A percentile compares a stretch with the other conserved stretches of the same genome.
These are phyloP conservation scores for Lepisosteus osseus DNA, from an alignment of 2,113 vertebrate species.

Conservation along the genomic window DNA sequence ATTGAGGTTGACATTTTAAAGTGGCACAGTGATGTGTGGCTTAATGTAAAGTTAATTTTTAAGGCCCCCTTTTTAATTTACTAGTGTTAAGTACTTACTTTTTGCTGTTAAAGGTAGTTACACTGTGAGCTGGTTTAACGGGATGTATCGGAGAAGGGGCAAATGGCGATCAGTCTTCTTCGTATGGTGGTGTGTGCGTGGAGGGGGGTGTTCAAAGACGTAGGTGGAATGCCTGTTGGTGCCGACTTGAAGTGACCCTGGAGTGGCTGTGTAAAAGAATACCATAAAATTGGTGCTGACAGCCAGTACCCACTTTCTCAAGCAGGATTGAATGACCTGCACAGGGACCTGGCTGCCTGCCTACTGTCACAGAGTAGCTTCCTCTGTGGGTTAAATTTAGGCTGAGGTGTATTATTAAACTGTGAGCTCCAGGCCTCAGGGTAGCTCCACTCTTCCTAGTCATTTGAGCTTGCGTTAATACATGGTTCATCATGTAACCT, in stretches of 20 bases:
- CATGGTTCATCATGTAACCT: slow-evolving; percentile 8
- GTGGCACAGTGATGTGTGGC: no score
- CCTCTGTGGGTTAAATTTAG: slow-evolving; percentile 91
- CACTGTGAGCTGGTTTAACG: no score
- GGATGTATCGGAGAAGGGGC: no score
- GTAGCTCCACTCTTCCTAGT: slow-evolving; percentile 3
- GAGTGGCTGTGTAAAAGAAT: slow-evolving; percentile 61
- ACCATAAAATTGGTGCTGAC: slow-evolving; percentile 52
- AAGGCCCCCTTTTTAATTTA: no score
- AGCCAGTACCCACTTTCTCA: slow-evolving; percentile 51
- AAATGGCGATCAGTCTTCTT: no score
- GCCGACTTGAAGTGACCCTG: slow-evolving; percentile 59
- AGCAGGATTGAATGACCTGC: slow-evolving; percentile 74
- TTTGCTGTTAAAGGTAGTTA: no score
- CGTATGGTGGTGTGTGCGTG: background rate
- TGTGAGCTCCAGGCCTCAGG: slow-evolving; percentile 55
- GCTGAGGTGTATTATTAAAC: slow-evolving; percentile 79
- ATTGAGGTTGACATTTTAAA: no score
- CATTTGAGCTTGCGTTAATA: background rate
- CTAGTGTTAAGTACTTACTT: no score
- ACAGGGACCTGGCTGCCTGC: slow-evolving; percentile 76
- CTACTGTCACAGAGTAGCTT: slow-evolving; percentile 91
- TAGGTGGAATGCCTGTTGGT: slow-evolving; percentile 59
- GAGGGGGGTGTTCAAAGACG: slow-evolving; percentile 20
- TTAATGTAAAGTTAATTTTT: no score